Base-by-base conservation (phyloP, 92 coral and sea anemone genomes). In the Palythoa caribaeorum region DNA sequence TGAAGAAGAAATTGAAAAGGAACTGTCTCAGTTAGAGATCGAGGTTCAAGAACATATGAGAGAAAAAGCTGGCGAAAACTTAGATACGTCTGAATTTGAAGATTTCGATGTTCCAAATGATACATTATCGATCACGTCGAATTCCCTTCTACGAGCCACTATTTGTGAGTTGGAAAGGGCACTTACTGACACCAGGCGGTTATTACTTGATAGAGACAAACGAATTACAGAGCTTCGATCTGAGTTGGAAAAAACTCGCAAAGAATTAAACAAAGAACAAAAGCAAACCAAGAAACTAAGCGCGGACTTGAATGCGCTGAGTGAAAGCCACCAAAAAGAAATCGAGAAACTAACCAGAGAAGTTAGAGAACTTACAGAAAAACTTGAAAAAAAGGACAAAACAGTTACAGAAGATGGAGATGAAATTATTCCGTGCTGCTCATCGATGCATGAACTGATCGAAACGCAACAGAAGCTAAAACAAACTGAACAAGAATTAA, bases 151-250 rank as follows among this genome's bases (percentile, higher is more conserved):
- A 16, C 78, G 99, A 80, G 96, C 97, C 10, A 97, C 99, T 39
- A 93, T 97, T 38, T 88, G 96, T 68, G 99, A 97, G 77, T 63
- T 97, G 71, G 99, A 97, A 84, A 90, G 99, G 51, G 99, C 98
- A 21, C 79, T 95, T 21, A 92, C 90, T 50, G 99, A 97, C 87
- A 94, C 99, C 10, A 83, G 99, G 62, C 78, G 94, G 53, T 81
- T 97, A 40, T 39, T 97, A 16, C 89, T 92, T 60, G 96, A 94
- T 38, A 75, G 99, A n/a, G 99, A 97, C 90, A 93, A 95, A 14
- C 97, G 94, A 14, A 95, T 91, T 74, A 79, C 88, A 21, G 86
- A 83, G 12, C 88, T 97, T 36, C 87, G 99, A 53, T 92, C 90
- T 19, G 98, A 97, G 35, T 81, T 97, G 19, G 99, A 97, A 54